phyloP scores from a whole-genome alignment of 2,888 invertebrate genomes.

The Melanostoma mellinum region DNA sequence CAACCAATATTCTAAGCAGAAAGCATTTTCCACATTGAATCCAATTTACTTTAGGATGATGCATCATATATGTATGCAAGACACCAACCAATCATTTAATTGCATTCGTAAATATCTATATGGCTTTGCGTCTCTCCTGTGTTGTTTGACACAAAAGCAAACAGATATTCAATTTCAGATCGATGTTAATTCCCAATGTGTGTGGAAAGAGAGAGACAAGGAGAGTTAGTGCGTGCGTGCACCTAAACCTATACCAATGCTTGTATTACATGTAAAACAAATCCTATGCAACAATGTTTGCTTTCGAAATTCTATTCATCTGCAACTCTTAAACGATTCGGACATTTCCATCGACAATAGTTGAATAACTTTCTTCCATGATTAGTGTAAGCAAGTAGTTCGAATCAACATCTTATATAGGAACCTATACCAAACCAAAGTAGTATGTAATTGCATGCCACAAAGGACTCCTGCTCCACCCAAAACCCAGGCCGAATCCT shows the following conservation, averaged over 20 bases:
- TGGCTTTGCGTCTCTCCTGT: too few species aligned
- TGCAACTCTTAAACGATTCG: slow-evolving; percentile 30
- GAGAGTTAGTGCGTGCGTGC: too few species aligned
- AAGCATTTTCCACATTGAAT: too few species aligned
- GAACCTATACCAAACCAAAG: slow-evolving; percentile 33
- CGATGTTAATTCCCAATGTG: background rate
- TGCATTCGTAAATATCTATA: too few species aligned
- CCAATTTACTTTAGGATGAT: too few species aligned
- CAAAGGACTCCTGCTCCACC: slow-evolving; percentile 5
- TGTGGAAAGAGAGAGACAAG: too few species aligned
- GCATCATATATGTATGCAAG: too few species aligned
- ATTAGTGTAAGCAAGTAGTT: slow-evolving; percentile 19
- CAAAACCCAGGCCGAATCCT: slow-evolving; percentile 18
- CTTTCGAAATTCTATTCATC: slow-evolving; percentile 1
- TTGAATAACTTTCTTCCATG: slow-evolving; percentile 22
- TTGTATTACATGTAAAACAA: too few species aligned
- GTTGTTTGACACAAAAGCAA: background rate
- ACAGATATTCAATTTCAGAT: slow-evolving; percentile 17
- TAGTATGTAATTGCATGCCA: slow-evolving; percentile 37
- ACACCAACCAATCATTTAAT: too few species aligned
- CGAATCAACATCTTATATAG: slow-evolving; percentile 22
- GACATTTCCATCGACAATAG: slow-evolving; percentile 34
- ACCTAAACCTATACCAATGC: too few species aligned
- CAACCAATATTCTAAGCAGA: too few species aligned
- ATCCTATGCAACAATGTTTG: slow-evolving; percentile 3